Base-by-base conservation (phyloP, 2,797 vertebrate species). In the Lindbergichthys nudifrons region DNA sequence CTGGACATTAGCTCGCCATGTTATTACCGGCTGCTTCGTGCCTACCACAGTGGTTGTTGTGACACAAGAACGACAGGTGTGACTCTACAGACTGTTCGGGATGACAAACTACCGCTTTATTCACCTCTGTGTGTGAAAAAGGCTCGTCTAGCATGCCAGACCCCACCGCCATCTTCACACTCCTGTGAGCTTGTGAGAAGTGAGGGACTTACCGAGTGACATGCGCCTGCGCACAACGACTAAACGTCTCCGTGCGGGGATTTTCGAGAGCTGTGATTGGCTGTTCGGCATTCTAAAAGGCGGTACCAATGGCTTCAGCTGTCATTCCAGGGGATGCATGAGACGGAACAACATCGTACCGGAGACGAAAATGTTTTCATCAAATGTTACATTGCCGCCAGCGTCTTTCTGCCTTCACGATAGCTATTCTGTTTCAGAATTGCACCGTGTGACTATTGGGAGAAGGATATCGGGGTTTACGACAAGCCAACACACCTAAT, bases 161-260 rank as follows among this genome's bases (percentile, higher is more conserved):
- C 87, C 94, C 96, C 89, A 95, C 95, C 97, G 97, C 97, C 97
- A 98, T 98, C 97, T 98, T 98, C 96, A 94, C 95, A 95, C 95
- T 94, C 93, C 92, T 84, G 89, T 88, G 91, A 92, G 92, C 88
- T 93, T 90, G 70, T 92, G 93, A 92, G 85, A 79, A 90, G 85
- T 83, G 81, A 88, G 76, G 82, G 59, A 63, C 81, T 92, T 82
- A 81, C 86, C 81, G 32, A 83, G 57, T 88, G 91, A 88, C 76
- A 1, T 88, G 90, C 92, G 92, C 89, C 10, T 87, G 93, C 86
- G 91, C 81, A 90, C 54, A 73, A 5, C 61, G 57, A 68, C 57
- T 56, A 23, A 75, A 78, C 85, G 80, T n/a, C 83, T 85, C 68
- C 19, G 48, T 10, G 60, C 32, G 52, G 87, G 85, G 84, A 86